These are phyloP conservation scores for Lasius platythorax DNA, from an alignment of 2,888 invertebrate species.

Conservation along the genomic window DNA sequence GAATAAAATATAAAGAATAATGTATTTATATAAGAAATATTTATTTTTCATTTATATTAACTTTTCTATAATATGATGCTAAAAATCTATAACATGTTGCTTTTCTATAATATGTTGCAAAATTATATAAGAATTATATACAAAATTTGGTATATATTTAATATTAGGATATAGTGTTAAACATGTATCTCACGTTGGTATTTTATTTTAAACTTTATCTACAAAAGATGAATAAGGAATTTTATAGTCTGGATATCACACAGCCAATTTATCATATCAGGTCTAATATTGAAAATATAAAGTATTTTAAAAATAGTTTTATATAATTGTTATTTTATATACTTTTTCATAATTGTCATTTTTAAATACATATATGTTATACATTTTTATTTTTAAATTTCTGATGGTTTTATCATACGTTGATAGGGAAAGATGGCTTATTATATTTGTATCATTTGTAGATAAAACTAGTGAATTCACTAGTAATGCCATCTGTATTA, in stretches of 20 bases:
- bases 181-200: background rate
- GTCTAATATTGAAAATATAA: background rate
- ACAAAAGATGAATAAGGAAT: constrained; percentile 8
- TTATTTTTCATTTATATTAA: background rate
- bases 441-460: background rate
- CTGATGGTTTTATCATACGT: background rate
- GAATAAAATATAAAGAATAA: background rate
- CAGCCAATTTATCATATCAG: background rate
- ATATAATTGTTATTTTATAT: background rate
- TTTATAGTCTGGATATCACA: background rate
- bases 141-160: background rate
- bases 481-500: background rate
- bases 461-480: background rate
- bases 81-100: background rate
- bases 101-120: background rate
- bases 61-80: background rate
- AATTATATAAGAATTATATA: background rate
- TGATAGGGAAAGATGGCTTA: background rate
- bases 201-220: constrained; percentile 30
- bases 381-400: background rate
- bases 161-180: background rate
- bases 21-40: too few species aligned
- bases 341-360: background rate
- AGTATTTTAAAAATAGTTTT: background rate
- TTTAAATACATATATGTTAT: background rate